These are phyloP conservation scores for Thalpophila matura DNA, from an alignment of 2,888 invertebrate genomes.

Conservation along the genomic window DNA sequence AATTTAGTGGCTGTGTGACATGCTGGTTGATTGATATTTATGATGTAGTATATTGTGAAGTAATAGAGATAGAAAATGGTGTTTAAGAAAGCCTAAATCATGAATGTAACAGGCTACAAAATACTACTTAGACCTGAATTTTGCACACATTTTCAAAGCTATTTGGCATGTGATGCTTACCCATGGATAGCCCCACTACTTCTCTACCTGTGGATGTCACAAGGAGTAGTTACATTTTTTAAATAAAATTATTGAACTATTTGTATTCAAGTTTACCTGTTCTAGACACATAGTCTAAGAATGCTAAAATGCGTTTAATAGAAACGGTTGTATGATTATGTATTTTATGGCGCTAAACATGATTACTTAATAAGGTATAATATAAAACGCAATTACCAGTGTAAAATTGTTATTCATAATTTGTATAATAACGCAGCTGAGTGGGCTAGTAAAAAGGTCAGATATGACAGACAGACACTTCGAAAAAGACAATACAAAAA, in stretches of 20 bases:
- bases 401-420: constrained; percentile 5
- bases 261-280: background rate
- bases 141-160: background rate
- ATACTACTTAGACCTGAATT: no score
- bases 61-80: no score
- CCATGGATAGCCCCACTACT: background rate
- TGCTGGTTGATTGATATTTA: background rate
- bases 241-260: background rate
- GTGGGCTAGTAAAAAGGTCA: background rate
- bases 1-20: constrained; percentile 7
- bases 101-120: no score
- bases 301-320: constrained; percentile 8
- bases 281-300: background rate
- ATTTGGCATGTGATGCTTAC: background rate
- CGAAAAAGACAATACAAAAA: no score
- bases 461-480: background rate
- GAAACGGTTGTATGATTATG: background rate
- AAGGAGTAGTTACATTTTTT: background rate
- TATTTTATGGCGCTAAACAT: constrained; percentile 1
- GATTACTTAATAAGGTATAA: constrained; percentile 8
- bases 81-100: no score
- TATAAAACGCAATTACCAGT: background rate
- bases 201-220: background rate
- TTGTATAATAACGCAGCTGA: background rate
- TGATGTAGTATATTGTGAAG: background rate